These are phyloP conservation scores for Sarcophilus harrisii DNA, from an alignment of 2,797 vertebrate species.

Conservation along the genomic window DNA sequence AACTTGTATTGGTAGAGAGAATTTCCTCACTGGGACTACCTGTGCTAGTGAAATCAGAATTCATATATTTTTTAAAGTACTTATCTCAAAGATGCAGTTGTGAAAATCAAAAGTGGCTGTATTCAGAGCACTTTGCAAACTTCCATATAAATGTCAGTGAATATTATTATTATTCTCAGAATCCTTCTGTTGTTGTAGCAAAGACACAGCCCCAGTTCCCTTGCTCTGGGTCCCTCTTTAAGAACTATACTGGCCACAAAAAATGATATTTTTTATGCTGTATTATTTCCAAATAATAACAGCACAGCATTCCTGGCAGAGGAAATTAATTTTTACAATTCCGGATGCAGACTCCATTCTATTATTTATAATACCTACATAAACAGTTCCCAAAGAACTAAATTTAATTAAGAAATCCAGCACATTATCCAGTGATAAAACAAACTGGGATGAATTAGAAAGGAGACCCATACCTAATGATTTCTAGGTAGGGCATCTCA, in stretches of 20 bases:
- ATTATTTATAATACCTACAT: slow-evolving; percentile 63
- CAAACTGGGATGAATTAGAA: slow-evolving; percentile 38
- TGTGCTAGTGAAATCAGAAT: neutral
- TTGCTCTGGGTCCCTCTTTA: neutral
- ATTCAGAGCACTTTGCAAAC: neutral
- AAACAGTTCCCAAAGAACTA: slow-evolving; percentile 54
- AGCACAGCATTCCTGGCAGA: neutral
- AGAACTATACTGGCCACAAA: neutral
- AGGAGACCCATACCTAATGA: neutral
- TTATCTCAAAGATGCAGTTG: neutral
- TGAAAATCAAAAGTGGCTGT: neutral
- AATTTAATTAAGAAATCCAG: slow-evolving; percentile 66
- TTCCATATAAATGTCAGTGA: neutral
- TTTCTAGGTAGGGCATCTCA: neutral
- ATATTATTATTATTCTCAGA: neutral
- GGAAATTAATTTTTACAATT: slow-evolving; percentile 48
- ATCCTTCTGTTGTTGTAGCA: neutral
- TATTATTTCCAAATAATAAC: neutral
- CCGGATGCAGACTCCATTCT: slow-evolving; percentile 45
- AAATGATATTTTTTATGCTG: neutral
- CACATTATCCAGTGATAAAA: slow-evolving; percentile 62
- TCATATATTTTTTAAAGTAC: neutral
- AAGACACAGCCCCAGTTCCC: neutral
- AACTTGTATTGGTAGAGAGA: neutral
- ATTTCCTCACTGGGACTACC: neutral